Conservation (phyloP, 2,888 invertebrate species). For the Cephus spinipes region DNA sequence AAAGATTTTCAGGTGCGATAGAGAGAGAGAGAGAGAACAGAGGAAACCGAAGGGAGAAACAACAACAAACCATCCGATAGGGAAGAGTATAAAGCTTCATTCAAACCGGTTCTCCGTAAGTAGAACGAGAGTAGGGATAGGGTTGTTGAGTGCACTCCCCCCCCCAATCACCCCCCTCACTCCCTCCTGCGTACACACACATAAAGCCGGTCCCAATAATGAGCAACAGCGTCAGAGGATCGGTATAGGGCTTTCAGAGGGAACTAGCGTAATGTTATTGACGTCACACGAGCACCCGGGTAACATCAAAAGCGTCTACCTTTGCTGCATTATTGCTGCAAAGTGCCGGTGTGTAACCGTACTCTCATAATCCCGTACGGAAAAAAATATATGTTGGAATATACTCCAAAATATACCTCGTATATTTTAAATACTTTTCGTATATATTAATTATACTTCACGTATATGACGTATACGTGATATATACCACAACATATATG, state of each 20-base stretch:
- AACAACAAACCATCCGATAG: background rate
- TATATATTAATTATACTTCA: no score
- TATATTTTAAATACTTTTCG: no score
- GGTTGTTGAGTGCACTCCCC: background rate
- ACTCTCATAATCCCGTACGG: slow-evolving; percentile 47
- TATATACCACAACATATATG: no score
- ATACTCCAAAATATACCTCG: no score
- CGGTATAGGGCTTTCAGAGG: slow-evolving; percentile 2
- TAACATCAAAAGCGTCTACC: slow-evolving; percentile 50
- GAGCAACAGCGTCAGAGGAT: background rate
- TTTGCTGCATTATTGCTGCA: slow-evolving; percentile 43
- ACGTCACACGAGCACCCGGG: slow-evolving; percentile 32
- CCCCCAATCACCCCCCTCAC: no score
- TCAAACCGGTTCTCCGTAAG: slow-evolving; percentile 45
- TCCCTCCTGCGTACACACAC: background rate
- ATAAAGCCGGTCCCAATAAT: background rate
- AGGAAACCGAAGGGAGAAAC: background rate
- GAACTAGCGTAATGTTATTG: slow-evolving; percentile 41
- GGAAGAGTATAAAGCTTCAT: slow-evolving; percentile 2
- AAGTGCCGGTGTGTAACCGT: slow-evolving; percentile 46
- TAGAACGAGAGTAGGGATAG: slow-evolving; percentile 35
- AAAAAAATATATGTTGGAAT: no score
- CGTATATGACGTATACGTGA: no score
- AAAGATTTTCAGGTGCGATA: background rate
- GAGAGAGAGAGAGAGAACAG: slow-evolving; percentile 7